Base-by-base conservation (phyloP, 2,113 vertebrate genomes). In the Phalacrocorax brasilianus region DNA sequence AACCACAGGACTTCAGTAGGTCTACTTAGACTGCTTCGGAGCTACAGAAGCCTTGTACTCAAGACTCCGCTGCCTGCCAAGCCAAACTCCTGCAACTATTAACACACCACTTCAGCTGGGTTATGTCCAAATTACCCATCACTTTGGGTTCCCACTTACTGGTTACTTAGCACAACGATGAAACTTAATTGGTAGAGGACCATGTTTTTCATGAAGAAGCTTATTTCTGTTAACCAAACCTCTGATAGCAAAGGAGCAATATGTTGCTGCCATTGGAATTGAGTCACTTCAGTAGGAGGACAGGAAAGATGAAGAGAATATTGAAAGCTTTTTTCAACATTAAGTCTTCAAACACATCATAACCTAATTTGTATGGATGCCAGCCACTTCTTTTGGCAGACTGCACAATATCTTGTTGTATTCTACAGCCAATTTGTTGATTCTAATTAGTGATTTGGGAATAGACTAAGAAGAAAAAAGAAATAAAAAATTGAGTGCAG, bases 401-500 rank as follows among this genome's bases (percentile, higher is more conserved):
- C 83, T 67, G 30, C 44, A 42, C 12, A 42, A 71, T 88, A 47
- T 56, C 90, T 94, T 91, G 11, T 78, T 91, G 79, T 52, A 90
- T 91, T 86, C 75, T 81, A 89, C 65, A 92, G 83, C 65, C 33
- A 84, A 92, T 89, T 92, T 95, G 81, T 91, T 93, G 91, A 72
- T 83, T 95, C 76, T 96, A 90, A 96, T 96, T 88, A 97, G 88
- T 52, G 88, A 91, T 86, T 75, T 78, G 85, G 56, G 68, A 93
- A 86, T 45, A 55, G 44, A 95, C 44, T 38, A 94, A 90, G 65
- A 96, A 92, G 65, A 88, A 85, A 89, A 84, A 81, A 89, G 24
- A 88, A 91, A 94, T 58, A 59, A 79, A 89, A 82, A 95, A 76
- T 5, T 10, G 28, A 90, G 14, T 28, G 20, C 55, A 55, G 71